Conservation (phyloP, 2,113 vertebrate genomes). For the Cephalophus harveyi region DNA sequence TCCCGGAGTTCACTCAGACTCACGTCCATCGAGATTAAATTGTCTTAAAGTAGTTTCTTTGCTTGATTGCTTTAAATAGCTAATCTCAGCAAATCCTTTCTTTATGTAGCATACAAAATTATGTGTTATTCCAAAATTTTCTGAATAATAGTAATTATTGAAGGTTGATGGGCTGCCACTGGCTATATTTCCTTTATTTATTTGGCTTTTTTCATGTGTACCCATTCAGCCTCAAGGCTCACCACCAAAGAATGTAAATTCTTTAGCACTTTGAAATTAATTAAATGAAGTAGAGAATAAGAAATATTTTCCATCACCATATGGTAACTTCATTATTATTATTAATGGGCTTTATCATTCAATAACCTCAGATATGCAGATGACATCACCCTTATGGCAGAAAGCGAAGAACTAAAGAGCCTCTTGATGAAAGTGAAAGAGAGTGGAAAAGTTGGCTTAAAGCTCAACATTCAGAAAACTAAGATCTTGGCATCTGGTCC, state of each 20-base stretch:
- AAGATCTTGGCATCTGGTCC: too few relatives aligned
- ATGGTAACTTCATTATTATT: not conserved
- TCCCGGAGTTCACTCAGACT: rapidly evolving
- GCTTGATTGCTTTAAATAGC: slow-evolving; percentile 4
- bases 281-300: slow-evolving; percentile 34
- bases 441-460: too few relatives aligned
- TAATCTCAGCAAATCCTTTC: not conserved
- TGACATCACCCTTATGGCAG: not conserved
- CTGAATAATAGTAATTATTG: slow-evolving; percentile 19
- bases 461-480: too few relatives aligned
- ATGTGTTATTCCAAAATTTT: slow-evolving; percentile 26
- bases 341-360: slow-evolving; percentile 9
- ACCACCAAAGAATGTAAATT: slow-evolving; percentile 43
- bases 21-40: not conserved
- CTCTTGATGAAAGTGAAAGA: too few relatives aligned
- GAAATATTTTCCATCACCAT: slow-evolving; percentile 26
- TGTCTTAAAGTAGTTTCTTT: not conserved
- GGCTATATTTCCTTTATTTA: slow-evolving; percentile 32
- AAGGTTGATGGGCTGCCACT: not conserved
- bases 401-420: too few relatives aligned
- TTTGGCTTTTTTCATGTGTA: not conserved
- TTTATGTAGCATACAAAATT: slow-evolving; percentile 27
- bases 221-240: not conserved
- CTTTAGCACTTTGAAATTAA: slow-evolving; percentile 38
- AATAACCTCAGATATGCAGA: not conserved